Evolutionary conservation across 2,113 vertebrate genomes (phyloP), one percentile per base, ranked within the genome.

Genomic region (Accipiter virgatus): DNA sequence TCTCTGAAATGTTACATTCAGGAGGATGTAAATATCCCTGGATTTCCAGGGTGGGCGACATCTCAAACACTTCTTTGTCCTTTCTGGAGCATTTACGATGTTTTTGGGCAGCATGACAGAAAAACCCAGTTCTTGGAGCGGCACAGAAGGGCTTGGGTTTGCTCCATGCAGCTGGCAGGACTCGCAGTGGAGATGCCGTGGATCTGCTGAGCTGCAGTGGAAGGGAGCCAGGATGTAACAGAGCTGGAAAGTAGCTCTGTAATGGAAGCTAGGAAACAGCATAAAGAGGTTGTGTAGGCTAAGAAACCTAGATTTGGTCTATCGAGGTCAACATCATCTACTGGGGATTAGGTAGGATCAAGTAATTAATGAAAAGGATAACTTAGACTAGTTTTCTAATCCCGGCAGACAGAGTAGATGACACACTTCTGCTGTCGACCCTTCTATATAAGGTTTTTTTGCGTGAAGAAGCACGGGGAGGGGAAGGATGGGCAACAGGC

Each of bases 341-440:
- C 23, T 70, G 91, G 88, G 93, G 45, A 86, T 91, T 85, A 80
- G 32, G 78, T 68, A 88, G 78, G 78, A 90, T 94, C 94, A 94
- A 96, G 87, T 97, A 96, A 96, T 94, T 96, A 96, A 96, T 91
- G 87, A 89, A 94, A 93, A 94, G 59, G 71, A 86, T 91, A 96
- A 96, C 80, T 96, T 80, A 83, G 74, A 95, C 20, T 29, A 29
- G 32, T 78, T 94, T 95, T 93, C 70, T 90, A 87, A 71, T 96
- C 93, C 81, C 94, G 77, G 74, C n/a, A 86, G 96, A 31, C 8
- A 43, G 27, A 59, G 17, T 20, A 36, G 66, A 59, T 91, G 94
- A 87, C 89, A 91, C 47, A 95, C 53, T 97, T 97, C 93, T 94
- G 73, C 58, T 68, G 29, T 50, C 3, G 14, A 50, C 45, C 11